Percentiles rank a stretch among this genome's conserved stretches.
Conservation (phyloP, 2,888 invertebrate species). For the Harpagoxenus sublaevis region DNA sequence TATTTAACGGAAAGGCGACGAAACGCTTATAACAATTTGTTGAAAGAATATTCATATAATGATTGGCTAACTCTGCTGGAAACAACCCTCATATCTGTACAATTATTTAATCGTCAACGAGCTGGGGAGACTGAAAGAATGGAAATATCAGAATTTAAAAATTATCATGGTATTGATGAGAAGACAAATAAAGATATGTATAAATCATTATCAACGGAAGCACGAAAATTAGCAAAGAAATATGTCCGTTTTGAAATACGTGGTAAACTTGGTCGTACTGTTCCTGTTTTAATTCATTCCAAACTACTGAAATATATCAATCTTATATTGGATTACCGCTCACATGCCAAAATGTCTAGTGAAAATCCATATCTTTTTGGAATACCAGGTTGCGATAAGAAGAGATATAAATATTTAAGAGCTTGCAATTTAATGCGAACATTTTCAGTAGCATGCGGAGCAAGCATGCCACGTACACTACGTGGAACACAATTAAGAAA, state of each 20-base stretch:
- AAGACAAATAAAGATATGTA: background rate
- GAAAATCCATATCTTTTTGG: background rate
- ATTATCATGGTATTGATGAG: background rate
- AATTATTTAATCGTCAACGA: background rate
- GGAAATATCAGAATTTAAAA: background rate
- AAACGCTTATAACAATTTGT: background rate
- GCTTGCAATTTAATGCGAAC: background rate
- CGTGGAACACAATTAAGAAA: conserved; percentile 1
- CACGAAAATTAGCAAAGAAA: background rate
- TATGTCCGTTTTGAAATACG: background rate
- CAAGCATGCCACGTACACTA: background rate
- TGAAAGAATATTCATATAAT: background rate
- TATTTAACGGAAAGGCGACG: background rate
- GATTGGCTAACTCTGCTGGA: background rate
- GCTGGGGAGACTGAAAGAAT: background rate
- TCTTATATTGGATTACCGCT: background rate
- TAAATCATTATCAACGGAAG: background rate
- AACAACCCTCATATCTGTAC: conserved; percentile 2
- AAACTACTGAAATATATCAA: background rate
- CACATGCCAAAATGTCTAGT: background rate
- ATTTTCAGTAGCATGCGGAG: background rate
- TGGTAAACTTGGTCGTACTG: background rate
- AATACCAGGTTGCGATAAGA: background rate
- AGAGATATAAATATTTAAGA: background rate
- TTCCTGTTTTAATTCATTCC: background rate